Percentiles rank a stretch among this genome's conserved stretches.
Conservation (phyloP, 2,797 vertebrate genomes). For the Thripadectes ignobilis region DNA sequence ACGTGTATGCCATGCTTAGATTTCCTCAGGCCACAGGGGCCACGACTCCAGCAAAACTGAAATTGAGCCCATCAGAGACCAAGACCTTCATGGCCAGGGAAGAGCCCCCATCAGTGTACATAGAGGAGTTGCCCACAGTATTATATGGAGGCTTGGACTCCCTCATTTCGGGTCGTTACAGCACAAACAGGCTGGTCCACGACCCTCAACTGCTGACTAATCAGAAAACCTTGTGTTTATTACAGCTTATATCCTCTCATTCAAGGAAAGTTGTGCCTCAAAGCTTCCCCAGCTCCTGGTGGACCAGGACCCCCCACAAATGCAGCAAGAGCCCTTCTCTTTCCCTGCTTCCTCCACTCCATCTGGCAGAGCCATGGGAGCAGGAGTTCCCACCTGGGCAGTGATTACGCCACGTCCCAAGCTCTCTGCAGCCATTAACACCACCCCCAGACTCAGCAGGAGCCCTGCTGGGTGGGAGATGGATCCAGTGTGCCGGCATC, state of each 20-base stretch:
- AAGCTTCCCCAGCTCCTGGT: neutral
- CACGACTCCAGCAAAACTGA: neutral
- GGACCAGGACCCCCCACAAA: neutral
- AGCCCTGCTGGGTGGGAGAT: neutral
- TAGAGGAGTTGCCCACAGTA: neutral
- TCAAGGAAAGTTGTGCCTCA: neutral
- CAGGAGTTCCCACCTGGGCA: neutral
- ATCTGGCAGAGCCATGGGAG: neutral
- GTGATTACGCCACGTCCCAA: rapidly evolving
- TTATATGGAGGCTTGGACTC: neutral
- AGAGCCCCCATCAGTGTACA: neutral
- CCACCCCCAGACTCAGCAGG: neutral
- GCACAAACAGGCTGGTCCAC: neutral
- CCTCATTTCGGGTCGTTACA: neutral
- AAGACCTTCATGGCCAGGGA: neutral
- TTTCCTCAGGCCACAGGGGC: neutral
- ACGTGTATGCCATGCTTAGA: neutral
- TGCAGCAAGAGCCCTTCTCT: neutral
- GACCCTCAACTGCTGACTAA: neutral
- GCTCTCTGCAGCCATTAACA: neutral
- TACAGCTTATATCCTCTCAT: neutral
- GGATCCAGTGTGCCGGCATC: rapidly evolving
- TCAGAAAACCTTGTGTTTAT: neutral
- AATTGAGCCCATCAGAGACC: neutral
- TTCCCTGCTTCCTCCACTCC: neutral